Evolutionary conservation across 2,888 invertebrate species (phyloP).

Genomic region (Calliphora vomitoria): DNA sequence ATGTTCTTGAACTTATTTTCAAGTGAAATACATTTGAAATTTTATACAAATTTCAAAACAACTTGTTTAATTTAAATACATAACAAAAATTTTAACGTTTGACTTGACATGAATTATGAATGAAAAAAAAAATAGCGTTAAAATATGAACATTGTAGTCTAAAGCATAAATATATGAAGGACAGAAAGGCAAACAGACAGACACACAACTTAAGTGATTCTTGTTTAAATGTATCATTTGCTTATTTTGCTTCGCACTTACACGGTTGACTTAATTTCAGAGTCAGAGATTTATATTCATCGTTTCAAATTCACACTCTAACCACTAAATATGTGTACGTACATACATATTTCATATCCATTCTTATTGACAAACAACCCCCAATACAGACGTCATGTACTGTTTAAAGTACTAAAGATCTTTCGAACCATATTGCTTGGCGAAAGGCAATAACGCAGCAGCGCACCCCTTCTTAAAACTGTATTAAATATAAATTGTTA

Average conservation of each 20-base stretch:
- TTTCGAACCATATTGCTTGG: slow-evolving; percentile 48
- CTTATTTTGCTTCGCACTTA: slow-evolving; percentile 72
- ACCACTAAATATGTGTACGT: slow-evolving; percentile 18
- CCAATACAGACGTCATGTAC: slow-evolving; percentile 7
- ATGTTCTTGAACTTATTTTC: slow-evolving; percentile 12
- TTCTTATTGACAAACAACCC: slow-evolving; percentile 39
- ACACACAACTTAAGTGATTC: slow-evolving; percentile 43
- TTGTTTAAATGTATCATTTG: slow-evolving; percentile 64
- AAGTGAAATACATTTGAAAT: slow-evolving; percentile 40
- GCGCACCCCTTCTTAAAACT: not conserved
- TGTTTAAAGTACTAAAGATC: slow-evolving; percentile 33
- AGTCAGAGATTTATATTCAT: slow-evolving; percentile 71
- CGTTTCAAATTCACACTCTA: slow-evolving; percentile 44
- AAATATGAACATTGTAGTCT: slow-evolving; percentile 15
- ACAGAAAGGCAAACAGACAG: not conserved
- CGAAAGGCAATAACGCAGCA: not conserved
- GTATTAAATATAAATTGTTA: not conserved
- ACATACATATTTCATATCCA: too few relatives aligned
- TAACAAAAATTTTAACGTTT: slow-evolving; percentile 42
- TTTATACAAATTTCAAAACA: slow-evolving; percentile 7
- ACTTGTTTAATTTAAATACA: slow-evolving; percentile 1
- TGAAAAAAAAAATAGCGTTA: slow-evolving; percentile 31
- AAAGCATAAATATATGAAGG: not conserved
- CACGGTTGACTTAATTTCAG: slow-evolving; percentile 66
- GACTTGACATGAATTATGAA: slow-evolving; percentile 66